A percentile compares a stretch with the other conserved stretches of the same genome.
These are phyloP conservation scores for Chlamydotis undulata DNA, from an alignment of 2,113 vertebrate species.

Conservation along the genomic window DNA sequence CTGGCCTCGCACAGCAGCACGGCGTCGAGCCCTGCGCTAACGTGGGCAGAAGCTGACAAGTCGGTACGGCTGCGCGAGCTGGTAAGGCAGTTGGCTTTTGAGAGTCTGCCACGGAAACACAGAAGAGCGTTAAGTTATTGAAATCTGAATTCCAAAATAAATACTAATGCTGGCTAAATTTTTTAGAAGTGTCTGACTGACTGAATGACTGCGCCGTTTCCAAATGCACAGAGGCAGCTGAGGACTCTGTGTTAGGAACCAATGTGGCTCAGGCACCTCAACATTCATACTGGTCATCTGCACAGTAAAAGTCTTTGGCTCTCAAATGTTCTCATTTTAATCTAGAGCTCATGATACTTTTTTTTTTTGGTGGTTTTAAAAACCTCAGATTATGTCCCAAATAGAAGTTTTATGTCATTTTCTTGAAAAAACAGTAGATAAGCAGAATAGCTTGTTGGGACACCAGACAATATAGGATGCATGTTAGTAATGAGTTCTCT, in stretches of 20 bases:
- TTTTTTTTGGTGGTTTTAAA: neutral
- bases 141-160: neutral
- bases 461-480: neutral
- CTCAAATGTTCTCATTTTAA: neutral
- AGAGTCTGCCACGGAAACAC: neutral
- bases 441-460: neutral
- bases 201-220: neutral
- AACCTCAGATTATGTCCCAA: neutral
- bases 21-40: neutral
- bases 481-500: neutral
- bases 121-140: neutral
- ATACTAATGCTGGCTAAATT: neutral
- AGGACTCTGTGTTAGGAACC: neutral
- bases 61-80: neutral
- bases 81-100: neutral
- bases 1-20: neutral
- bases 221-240: rapidly evolving
- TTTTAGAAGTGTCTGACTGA: neutral
- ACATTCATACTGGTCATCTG: neutral
- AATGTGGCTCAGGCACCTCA: neutral
- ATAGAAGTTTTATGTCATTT: neutral
- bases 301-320: neutral
- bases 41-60: neutral
- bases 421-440: neutral
- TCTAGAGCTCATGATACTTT: neutral